A percentile compares a stretch with the other conserved stretches of the same genome.
These are phyloP conservation scores for Hypotaenidia okinawae DNA, from an alignment of 2,797 vertebrate genomes.

Conservation along the genomic window DNA sequence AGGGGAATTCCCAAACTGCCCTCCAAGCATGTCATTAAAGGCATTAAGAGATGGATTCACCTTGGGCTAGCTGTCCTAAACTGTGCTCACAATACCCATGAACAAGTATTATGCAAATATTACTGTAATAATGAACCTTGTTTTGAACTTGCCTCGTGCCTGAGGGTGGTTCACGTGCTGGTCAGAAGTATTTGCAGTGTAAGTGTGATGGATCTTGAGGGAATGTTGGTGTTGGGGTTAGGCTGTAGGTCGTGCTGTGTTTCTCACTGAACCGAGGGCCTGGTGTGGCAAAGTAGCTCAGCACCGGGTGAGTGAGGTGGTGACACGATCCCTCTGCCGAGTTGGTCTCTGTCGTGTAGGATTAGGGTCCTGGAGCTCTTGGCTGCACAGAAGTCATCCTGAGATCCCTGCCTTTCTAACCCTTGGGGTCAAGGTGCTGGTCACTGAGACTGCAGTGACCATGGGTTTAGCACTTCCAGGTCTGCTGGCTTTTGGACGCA, in stretches of 20 bases:
- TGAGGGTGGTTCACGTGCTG: not conserved
- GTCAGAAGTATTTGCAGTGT: not conserved
- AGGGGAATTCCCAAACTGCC: constrained; percentile 7
- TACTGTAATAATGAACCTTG: not conserved
- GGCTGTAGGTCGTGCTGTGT: accelerated
- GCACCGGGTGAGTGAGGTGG: not conserved
- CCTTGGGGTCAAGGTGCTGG: not conserved
- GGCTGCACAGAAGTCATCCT: not conserved
- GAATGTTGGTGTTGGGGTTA: not conserved
- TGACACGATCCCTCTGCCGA: accelerated
- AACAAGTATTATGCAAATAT: not conserved
- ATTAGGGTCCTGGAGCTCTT: not conserved
- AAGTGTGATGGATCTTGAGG: not conserved
- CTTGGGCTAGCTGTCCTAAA: constrained; percentile 36
- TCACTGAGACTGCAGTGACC: not conserved
- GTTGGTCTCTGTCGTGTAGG: not conserved
- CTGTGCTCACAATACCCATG: not conserved
- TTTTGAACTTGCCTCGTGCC: constrained; percentile 8
- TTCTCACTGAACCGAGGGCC: not conserved
- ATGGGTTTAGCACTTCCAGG: not conserved
- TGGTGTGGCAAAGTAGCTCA: not conserved
- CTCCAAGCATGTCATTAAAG: constrained; percentile 20
- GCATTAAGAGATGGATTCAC: constrained; percentile 28
- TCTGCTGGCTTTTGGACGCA: not conserved
- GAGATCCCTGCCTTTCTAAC: not conserved